phyloP scores from a whole-genome alignment of 1,140 invertebrate species.

The Dysdera silvatica region DNA sequence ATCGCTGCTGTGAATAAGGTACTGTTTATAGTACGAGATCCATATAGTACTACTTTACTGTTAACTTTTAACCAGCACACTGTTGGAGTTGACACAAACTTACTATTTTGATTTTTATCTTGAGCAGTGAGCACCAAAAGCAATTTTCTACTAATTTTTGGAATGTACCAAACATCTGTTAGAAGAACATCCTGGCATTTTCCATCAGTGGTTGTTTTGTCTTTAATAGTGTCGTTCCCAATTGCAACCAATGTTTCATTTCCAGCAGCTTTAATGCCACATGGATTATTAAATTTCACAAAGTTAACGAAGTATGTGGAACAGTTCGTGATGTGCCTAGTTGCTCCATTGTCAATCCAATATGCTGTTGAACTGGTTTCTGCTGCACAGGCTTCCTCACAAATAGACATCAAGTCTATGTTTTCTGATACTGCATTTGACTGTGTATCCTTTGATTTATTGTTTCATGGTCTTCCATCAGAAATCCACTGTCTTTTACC shows the following conservation, averaged over 20 bases:
- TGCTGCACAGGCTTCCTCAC: neutral
- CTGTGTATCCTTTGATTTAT: neutral
- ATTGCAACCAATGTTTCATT: neutral
- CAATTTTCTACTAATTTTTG: no score
- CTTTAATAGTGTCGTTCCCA: slow-evolving; percentile 1
- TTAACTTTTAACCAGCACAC: no score
- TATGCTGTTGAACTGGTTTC: neutral
- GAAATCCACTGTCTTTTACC: neutral
- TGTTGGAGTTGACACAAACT: no score
- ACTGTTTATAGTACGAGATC: no score
- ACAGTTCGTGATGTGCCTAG: neutral
- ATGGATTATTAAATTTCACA: neutral
- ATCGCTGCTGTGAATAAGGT: no score
- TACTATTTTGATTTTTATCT: no score
- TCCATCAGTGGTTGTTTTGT: no score
- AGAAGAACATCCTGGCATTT: no score
- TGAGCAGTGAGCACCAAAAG: no score
- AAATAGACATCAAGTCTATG: neutral
- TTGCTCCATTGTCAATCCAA: slow-evolving; percentile 9
- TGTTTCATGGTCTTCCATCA: neutral
- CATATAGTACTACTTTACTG: no score
- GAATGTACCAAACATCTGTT: no score
- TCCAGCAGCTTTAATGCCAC: neutral
- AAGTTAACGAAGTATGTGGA: neutral
- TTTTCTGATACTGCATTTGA: neutral